Base-by-base conservation (phyloP, 1,140 invertebrate genomes). In the Idris sp. region DNA sequence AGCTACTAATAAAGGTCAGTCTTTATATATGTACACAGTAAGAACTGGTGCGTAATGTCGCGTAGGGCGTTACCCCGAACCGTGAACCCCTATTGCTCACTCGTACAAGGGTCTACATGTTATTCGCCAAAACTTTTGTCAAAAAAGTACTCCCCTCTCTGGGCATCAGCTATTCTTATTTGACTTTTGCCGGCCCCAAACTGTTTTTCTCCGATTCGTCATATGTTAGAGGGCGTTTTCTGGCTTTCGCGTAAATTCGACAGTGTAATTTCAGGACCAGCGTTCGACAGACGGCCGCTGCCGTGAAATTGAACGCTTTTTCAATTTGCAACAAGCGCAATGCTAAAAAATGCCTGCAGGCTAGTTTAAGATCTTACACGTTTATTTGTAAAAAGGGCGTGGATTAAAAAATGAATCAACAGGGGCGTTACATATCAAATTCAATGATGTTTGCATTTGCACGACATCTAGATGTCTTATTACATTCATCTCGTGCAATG, bases 1-100 rank as follows among this genome's bases (percentile, higher is more conserved):
- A 53, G 35, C 46, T 14, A 41, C 56, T 61, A 71, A 71, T 71
- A 71, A 71, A 71, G 56, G 48, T 31, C 44, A 19, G 69, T 38
- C 46, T n/a, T n/a, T n/a, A n/a, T 74, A 61, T 74, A 65, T 74
- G 69, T 74, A 53, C 26, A 46, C 61, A 46, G 61, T 54, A 74
- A 65, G 65, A 74, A 74, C 59, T 43, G 61, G 54, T 59, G 53
- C 46, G 69, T 54, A 59, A 61, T 59, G 61, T 74, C 48, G 46
- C 54, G 48, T 30, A 19, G 61, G 69, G 69, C n/a, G n/a, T n/a
- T n/a, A n/a, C n/a, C n/a, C n/a, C n/a, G n/a, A n/a, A n/a, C 59
- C 30, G 31, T n/a, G 30, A 11, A 19, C 22, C 43, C 43, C 19
- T 13, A 31, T 41, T 41, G 44, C 30, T n/a, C 53, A 10, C 38